Conservation (phyloP, 2,113 vertebrate species). For the human (Homo sapiens) region GRCh38 chr5:158114001-158114500, state of each 20-base stretch:
- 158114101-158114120: not conserved
- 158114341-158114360: not conserved
- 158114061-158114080: not conserved
- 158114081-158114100: not conserved
- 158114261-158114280: not conserved
- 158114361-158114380: no score
- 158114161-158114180: not conserved
- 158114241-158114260: not conserved
- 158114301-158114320: not conserved
- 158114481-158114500: no score
- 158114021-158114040: not conserved
- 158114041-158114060: not conserved
- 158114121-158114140: not conserved
- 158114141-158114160: not conserved
- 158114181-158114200: not conserved
- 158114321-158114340: not conserved
- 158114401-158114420: no score
- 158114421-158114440: no score
- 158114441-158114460: no score
- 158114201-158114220: not conserved
- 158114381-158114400: no score
- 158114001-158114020: not conserved
- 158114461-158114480: no score
- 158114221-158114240: not conserved
- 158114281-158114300: not conserved